Evolutionary conservation across 2,113 vertebrate species (phyloP).

Genomic region (Notothenia rossii): DNA sequence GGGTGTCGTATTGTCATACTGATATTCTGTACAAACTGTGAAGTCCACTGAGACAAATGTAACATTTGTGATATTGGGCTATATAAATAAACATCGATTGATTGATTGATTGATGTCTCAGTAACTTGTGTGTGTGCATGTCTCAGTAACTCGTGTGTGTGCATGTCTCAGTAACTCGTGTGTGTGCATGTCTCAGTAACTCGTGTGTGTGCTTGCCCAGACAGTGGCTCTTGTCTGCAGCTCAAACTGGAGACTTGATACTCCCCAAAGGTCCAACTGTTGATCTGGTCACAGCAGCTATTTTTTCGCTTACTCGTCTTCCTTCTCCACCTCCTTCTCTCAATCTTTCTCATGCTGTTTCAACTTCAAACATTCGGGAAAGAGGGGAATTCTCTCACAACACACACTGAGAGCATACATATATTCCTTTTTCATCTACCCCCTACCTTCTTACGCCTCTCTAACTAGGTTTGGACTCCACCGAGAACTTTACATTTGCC

Average conservation of each 20-base stretch:
- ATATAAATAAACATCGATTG: too few species aligned
- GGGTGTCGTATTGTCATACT: too few species aligned
- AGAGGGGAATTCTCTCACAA: constrained; percentile 43
- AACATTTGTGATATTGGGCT: too few species aligned
- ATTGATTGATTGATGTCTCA: too few species aligned
- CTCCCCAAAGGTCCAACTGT: constrained; percentile 64
- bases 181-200: neutral
- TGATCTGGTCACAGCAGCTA: constrained; percentile 64
- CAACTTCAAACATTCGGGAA: constrained; percentile 62
- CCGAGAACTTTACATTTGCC: constrained; percentile 54
- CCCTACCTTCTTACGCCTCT: constrained; percentile 43
- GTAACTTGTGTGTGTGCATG: neutral
- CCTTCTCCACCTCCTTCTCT: constrained; percentile 33
- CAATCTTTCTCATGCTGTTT: constrained; percentile 66
- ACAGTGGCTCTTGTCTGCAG: constrained; percentile 31
- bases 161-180: neutral
- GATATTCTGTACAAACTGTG: too few species aligned
- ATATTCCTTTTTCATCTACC: constrained; percentile 51
- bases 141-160: constrained; percentile 1
- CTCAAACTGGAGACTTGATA: constrained; percentile 41
- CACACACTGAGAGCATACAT: constrained; percentile 40
- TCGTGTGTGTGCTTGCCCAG: constrained; percentile 16
- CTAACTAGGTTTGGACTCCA: constrained; percentile 41
- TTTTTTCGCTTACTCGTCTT: constrained; percentile 50
- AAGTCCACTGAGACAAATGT: too few species aligned